Evolutionary conservation across 2,113 vertebrate genomes (phyloP), one percentile per base, ranked within the genome.

Genomic region (Dendrocopos noguchii): DNA sequence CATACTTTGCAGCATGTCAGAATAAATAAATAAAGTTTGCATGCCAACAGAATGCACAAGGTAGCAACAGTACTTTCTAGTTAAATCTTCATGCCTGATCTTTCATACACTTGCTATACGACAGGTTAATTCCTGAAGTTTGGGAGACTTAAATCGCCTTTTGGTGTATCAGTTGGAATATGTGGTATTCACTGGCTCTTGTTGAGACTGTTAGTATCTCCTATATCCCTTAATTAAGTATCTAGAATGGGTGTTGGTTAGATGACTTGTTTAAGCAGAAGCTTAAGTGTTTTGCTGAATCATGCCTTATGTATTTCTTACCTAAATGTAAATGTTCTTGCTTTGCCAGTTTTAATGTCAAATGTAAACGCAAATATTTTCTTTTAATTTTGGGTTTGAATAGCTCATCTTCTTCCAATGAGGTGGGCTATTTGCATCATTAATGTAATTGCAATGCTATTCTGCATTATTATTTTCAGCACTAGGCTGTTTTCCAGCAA

Each of bases 401-500:
- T 72, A 89, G 50, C 91, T 90, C 88, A 82, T 15, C n/a, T 91
- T 36, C 67, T 90, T 95, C 90, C 96, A 97, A 97, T 94, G 88
- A 95, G 66, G 53, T 89, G 84, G 57, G 46, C 59, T 92, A 91
- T 91, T 96, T 87, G 67, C 84, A 78, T 97, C 95, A 92, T 97
- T 97, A 97, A 92, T 94, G 60, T 93, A 95, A 93, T 73, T 94
- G 82, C 74, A 91, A 87, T 96, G 70, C 79, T 87, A 64, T 85
- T 79, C 88, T 95, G 55, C 88, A 67, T 91, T 85, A 90, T 94
- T 79, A 85, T 93, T 80, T 75, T 94, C 93, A 91, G 46, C 72
- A 91, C 59, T 60, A 93, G 80, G 83, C 85, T 95, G 71, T 97
- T 97, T 96, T 95, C 97, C 95, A 96, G 87, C 70, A 97, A 91